Conservation (phyloP, 2,113 vertebrate genomes). For the Platanista minor region DNA sequence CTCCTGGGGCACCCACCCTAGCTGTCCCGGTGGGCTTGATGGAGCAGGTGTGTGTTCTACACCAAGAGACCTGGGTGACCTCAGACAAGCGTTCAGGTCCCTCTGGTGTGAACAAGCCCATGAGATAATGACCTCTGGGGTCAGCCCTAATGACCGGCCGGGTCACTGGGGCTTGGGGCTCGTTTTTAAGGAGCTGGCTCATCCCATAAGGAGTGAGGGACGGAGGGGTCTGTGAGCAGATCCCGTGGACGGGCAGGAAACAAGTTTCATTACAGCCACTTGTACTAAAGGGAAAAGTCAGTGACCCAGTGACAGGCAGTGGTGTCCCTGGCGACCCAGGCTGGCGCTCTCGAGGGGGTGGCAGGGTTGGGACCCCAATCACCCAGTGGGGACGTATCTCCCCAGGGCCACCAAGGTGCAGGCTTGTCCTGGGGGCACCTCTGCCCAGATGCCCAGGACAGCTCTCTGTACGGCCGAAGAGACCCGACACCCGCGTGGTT, state of each 20-base stretch:
- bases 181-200: conserved; percentile 84
- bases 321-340: background rate
- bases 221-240: conserved; percentile 65
- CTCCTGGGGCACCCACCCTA: too few species aligned
- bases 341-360: background rate
- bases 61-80: conserved; percentile 91
- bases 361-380: accelerated
- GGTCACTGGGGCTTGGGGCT: conserved; percentile 82
- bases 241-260: accelerated
- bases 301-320: background rate
- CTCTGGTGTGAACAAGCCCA: conserved; percentile 88
- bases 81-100: conserved; percentile 91
- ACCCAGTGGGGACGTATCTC: background rate
- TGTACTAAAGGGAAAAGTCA: background rate
- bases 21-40: too few species aligned
- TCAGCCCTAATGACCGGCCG: conserved; percentile 88
- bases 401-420: too few species aligned
- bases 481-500: accelerated
- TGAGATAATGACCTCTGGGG: conserved; percentile 90
- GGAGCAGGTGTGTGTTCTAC: conserved; percentile 86
- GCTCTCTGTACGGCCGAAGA: accelerated
- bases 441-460: background rate
- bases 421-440: background rate
- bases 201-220: conserved; percentile 77
- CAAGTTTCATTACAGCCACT: too few species aligned